These are phyloP conservation scores for Drosophila melanogaster DNA, from an alignment of 1,140 invertebrate genomes.

Conservation along the genomic window Release_6_plus_ISO1_MT NT_037436.4:10907001-10907500, in stretches of 20 bases:
- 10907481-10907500: constrained; percentile 82
- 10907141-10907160: too few relatives aligned
- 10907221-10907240: not conserved
- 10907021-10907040: too few relatives aligned
- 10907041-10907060: too few relatives aligned
- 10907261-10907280: not conserved
- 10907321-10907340: constrained; percentile 47
- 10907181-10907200: too few relatives aligned
- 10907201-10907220: not conserved
- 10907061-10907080: too few relatives aligned
- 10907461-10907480: constrained; percentile 81
- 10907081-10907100: not conserved
- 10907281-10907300: constrained; percentile 24
- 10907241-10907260: constrained; percentile 1
- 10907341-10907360: constrained; percentile 48
- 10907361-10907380: constrained; percentile 76
- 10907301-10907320: constrained; percentile 15
- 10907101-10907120: not conserved
- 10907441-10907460: constrained; percentile 80
- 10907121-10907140: not conserved
- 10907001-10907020: not conserved
- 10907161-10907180: not conserved
- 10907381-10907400: constrained; percentile 11
- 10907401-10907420: not conserved
- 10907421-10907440: constrained; percentile 47